Percentiles rank a stretch among this genome's conserved stretches.
Evolutionary conservation across 2,888 invertebrate genomes (phyloP).

Genomic region (Agonopterix heracliana): DNA sequence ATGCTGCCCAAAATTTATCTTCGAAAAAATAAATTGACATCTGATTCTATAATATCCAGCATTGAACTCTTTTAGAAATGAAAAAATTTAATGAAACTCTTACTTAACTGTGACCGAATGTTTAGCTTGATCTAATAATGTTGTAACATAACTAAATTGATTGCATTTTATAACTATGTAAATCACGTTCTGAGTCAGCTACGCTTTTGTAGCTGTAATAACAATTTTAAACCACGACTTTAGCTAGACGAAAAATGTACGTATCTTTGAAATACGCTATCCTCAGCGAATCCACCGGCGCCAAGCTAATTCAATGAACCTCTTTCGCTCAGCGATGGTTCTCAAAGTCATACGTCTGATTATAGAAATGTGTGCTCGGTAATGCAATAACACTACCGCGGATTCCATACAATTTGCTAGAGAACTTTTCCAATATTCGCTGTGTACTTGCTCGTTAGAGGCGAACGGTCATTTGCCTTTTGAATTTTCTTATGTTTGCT

Average conservation of each 20-base stretch:
- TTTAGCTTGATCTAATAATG: too few relatives aligned
- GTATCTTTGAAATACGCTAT: neutral
- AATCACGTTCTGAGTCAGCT: too few relatives aligned
- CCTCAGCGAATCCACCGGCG: conserved; percentile 14
- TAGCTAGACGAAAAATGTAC: neutral
- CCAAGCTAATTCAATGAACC: conserved; percentile 32
- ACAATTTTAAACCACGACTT: neutral
- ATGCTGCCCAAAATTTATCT: too few relatives aligned
- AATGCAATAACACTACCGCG: conserved; percentile 28
- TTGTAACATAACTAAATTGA: too few relatives aligned
- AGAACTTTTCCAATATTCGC: conserved; percentile 27
- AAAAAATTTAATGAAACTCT: too few relatives aligned
- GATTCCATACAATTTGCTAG: conserved; percentile 15
- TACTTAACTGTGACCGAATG: too few relatives aligned
- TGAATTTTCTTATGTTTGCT: conserved; percentile 33
- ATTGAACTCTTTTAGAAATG: too few relatives aligned
- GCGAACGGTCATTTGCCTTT: conserved; percentile 35
- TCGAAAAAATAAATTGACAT: too few relatives aligned
- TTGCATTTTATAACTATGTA: too few relatives aligned
- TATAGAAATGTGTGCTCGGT: conserved; percentile 36
- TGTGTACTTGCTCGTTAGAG: conserved; percentile 25
- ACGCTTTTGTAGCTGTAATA: too few relatives aligned
- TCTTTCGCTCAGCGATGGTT: conserved; percentile 19
- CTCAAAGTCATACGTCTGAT: conserved; percentile 35
- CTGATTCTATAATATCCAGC: too few relatives aligned